Evolutionary conservation across 2,888 invertebrate species (phyloP).

Genomic region (Chaetoderma sp.): DNA sequence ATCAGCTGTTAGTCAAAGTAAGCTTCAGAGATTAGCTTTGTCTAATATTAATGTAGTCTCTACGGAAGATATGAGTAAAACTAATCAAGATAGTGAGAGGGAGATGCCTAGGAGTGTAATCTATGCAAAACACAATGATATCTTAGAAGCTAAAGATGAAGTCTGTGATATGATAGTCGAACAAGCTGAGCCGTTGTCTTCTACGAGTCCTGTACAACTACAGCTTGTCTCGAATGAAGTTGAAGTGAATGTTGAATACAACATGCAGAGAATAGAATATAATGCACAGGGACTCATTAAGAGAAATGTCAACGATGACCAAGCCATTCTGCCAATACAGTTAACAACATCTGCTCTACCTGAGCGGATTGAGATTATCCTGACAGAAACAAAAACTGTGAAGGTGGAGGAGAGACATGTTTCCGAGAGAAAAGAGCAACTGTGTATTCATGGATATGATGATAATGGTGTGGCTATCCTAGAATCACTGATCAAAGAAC

Average conservation of each 20-base stretch:
- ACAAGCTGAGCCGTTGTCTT: no score
- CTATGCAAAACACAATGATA: no score
- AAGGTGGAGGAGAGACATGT: constrained; percentile 41
- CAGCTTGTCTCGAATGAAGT: constrained; percentile 43
- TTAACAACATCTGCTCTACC: constrained; percentile 28
- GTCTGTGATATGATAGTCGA: no score
- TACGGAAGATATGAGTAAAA: no score
- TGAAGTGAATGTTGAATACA: constrained; percentile 52
- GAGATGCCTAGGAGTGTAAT: no score
- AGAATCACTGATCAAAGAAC: constrained; percentile 34
- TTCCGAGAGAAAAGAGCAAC: constrained; percentile 37
- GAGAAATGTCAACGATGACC: no score
- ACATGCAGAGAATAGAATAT: constrained; percentile 56
- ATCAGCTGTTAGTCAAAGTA: no score
- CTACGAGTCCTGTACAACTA: no score
- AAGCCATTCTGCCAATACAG: not conserved
- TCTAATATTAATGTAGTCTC: no score
- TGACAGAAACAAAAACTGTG: constrained; percentile 44
- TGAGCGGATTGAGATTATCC: constrained; percentile 50
- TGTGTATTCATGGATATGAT: constrained; percentile 33
- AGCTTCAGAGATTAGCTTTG: no score
- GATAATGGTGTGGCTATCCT: constrained; percentile 5
- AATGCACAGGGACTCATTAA: constrained; percentile 46
- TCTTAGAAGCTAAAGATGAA: no score
- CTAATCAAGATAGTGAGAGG: no score